Conservation (phyloP, 2,797 vertebrate genomes). For the Sphenodon punctatus region DNA sequence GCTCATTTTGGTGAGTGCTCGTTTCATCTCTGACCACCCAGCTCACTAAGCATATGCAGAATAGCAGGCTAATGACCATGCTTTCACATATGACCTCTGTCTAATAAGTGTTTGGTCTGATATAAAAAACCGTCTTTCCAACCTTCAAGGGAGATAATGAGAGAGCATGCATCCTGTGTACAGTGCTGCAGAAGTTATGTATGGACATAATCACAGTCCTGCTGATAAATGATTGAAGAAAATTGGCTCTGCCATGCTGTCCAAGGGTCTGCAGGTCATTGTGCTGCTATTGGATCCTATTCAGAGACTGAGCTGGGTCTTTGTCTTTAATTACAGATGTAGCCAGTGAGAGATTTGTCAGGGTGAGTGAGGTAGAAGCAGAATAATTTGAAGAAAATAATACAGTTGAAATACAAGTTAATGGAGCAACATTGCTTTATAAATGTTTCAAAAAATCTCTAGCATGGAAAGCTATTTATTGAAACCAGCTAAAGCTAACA, state of each 20-base stretch:
- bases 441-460: not conserved
- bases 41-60: not conserved
- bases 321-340: not conserved
- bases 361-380: not conserved
- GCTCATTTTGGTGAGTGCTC: too few species aligned
- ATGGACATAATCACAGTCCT: not conserved
- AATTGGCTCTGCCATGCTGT: not conserved
- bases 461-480: constrained; percentile 1
- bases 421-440: not conserved
- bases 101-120: too few species aligned
- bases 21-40: not conserved
- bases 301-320: not conserved
- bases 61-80: not conserved
- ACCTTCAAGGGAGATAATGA: not conserved
- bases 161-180: too few species aligned
- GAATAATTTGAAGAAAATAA: not conserved
- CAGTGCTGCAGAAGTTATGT: not conserved
- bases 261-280: not conserved
- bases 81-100: too few species aligned
- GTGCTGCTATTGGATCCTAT: not conserved
- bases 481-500: not conserved
- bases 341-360: not conserved
- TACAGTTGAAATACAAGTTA: not conserved
- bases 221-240: not conserved
- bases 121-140: not conserved